Conservation (phyloP, 1,140 invertebrate genomes). For the Drosophila prosaltans region DNA sequence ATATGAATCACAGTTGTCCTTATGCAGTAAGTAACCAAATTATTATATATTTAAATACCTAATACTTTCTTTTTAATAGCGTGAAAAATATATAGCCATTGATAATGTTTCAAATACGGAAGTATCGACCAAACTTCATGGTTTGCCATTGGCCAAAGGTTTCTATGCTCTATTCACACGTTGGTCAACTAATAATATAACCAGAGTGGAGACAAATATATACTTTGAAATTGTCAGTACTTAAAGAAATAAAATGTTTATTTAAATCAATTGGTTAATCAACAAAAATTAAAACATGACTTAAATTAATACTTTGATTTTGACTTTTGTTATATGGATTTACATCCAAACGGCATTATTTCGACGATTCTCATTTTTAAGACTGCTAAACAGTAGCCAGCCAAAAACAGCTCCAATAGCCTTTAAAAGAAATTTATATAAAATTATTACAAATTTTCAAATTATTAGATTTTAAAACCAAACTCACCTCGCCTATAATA, state of each 20-base stretch:
- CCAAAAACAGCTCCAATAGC: conserved; percentile 60
- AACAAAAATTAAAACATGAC: conserved; percentile 20
- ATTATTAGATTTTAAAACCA: background rate
- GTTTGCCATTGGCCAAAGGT: conserved; percentile 32
- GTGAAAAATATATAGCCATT: conserved; percentile 32
- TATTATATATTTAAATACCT: no score
- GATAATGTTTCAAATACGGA: conserved; percentile 41
- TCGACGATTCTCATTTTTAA: conserved; percentile 72
- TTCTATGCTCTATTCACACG: conserved; percentile 22
- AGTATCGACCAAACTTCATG: conserved; percentile 16
- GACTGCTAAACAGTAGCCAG: conserved; percentile 68
- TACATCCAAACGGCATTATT: conserved; percentile 79
- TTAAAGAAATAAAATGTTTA: background rate
- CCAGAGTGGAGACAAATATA: conserved; percentile 10
- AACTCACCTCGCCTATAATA: conserved; percentile 65
- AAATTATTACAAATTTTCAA: background rate
- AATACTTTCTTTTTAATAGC: background rate
- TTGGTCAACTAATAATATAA: conserved; percentile 25
- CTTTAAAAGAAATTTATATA: conserved; percentile 25
- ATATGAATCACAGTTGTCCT: conserved; percentile 50
- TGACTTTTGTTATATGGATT: conserved; percentile 12
- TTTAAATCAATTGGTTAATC: background rate
- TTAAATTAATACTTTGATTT: conserved; percentile 47
- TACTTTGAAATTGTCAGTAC: conserved; percentile 28
- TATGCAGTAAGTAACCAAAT: conserved; percentile 29